Evolutionary conservation across 2,888 invertebrate genomes (phyloP), one percentile per base, ranked within the genome.

Genomic region (Pseudococcus jackbeardsleyi): DNA sequence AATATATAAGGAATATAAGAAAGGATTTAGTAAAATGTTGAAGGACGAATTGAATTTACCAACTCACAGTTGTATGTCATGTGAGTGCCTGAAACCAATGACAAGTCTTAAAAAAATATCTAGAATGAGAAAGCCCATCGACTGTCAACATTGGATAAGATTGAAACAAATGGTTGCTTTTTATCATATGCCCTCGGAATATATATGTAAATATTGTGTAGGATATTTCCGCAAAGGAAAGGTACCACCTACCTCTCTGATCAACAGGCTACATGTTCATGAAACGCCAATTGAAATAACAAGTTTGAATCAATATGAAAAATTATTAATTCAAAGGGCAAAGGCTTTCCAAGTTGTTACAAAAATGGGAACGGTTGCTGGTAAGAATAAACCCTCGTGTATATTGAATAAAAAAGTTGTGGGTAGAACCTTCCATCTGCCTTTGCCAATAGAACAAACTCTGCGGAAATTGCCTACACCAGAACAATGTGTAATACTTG

Each of bases 281-380:
- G 50, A 12, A 50, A 50, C 17, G 1, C 50, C 90, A 26, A 15
- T 72, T 26, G 89, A 89, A 89, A 89, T 91, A 39, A 26, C 22
- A 11, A 42, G 22, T 8, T 88, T 91, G n/a, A 90, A 90, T 88
- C 89, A 90, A 42, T 90, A 89, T 89, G 90, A 91, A 89, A 90
- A 89, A 89, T 89, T 90, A 15, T 90, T 91, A 9, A 91, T 91
- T 84, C 90, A 91, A 89, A 87, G 90, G 89, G 91, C 91, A 19
- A 91, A 91, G 90, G 90, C 91, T 6, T 91, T 91, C 89, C 91
- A 91, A 90, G 90, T 90, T 1, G 90, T 91, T n/a, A 84, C 89
- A 68, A 85, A 88, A 79, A 90, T 91, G 90, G 90, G 89, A 82
- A 90, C 91, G 9, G 91, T 91, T 6, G 90, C 90, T 64, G 91